These are phyloP conservation scores for Myotis daubentonii DNA, from an alignment of 2,797 vertebrate genomes.

Conservation along the genomic window DNA sequence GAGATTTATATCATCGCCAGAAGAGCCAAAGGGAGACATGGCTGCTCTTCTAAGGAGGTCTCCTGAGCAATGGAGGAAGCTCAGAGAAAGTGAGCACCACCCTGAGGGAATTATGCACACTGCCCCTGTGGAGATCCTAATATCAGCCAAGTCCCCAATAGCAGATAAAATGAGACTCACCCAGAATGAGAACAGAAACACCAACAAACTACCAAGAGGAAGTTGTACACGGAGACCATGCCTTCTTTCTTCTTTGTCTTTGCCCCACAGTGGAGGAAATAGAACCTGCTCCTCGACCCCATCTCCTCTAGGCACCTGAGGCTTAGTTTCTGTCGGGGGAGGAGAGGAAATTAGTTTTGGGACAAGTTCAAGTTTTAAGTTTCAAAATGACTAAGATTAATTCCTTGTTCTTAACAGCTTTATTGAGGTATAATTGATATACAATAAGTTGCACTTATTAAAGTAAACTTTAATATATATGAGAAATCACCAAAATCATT, in stretches of 20 bases:
- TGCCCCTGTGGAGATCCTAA: neutral
- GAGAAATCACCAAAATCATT: neutral
- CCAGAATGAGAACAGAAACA: neutral
- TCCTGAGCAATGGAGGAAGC: neutral
- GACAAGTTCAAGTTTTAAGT: neutral
- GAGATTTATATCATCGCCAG: neutral
- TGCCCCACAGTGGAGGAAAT: neutral
- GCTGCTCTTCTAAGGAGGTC: neutral
- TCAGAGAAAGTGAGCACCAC: neutral
- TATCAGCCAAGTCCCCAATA: neutral
- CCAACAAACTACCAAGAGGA: neutral
- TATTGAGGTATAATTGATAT: neutral
- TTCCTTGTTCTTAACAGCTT: neutral
- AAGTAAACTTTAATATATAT: neutral
- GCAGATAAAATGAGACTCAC: neutral
- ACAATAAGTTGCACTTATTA: neutral
- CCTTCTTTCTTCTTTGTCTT: neutral
- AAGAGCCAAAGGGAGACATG: neutral
- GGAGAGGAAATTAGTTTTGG: neutral
- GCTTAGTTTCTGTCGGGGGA: neutral
- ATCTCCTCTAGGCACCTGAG: neutral
- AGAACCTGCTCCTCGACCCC: neutral
- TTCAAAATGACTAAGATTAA: conserved; percentile 14
- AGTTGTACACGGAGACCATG: neutral
- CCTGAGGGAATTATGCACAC: neutral